Evolutionary conservation across 2,797 vertebrate species (phyloP), one percentile per base, ranked within the genome.

Genomic region (Sebastes minor): DNA sequence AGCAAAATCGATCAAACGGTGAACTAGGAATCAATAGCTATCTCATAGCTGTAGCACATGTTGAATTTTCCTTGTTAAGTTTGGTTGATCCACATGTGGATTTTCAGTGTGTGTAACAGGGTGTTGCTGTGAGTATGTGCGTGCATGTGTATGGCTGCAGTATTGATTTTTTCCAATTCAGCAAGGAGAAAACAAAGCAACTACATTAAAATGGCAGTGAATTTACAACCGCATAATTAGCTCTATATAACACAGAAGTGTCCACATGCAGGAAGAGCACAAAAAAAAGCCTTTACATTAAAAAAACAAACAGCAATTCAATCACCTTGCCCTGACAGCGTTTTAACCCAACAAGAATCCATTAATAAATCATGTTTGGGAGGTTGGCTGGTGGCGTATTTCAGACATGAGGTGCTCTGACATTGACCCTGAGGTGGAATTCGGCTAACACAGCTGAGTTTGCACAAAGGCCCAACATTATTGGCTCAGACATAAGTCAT

Each of bases 21-120:
- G 90, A 93, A 94, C 91, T 87, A 76, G 86, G 85, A 93, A 95
- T 95, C 94, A 94, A 95, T 95, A 93, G 88, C 92, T 71, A 94
- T 95, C 91, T 94, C 91, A 90, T 92, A 82, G 92, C 83, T 83
- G 86, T 74, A 84, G 85, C 92, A 85, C 88, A 87, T 81, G 90
- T 86, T 92, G 91, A 87, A 93, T 93, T 93, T 90, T 88, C 71
- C 90, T 92, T 42, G 88, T 92, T 91, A 91, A 75, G 81, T 86
- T 86, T 82, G 86, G 79, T 64, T 92, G 88, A 93, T 94, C 89
- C 87, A 86, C 89, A 82, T 77, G 86, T 88, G 62, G 65, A 77
- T 73, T 85, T 71, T 85, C 46, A 35, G 35, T 60, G 32, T 61
- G 33, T 27, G 33, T 10, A 42, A 42, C 38, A 42, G 62, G 18